These are phyloP conservation scores for Platycnemis pennipes DNA, from an alignment of 2,888 invertebrate species.

Conservation along the genomic window DNA sequence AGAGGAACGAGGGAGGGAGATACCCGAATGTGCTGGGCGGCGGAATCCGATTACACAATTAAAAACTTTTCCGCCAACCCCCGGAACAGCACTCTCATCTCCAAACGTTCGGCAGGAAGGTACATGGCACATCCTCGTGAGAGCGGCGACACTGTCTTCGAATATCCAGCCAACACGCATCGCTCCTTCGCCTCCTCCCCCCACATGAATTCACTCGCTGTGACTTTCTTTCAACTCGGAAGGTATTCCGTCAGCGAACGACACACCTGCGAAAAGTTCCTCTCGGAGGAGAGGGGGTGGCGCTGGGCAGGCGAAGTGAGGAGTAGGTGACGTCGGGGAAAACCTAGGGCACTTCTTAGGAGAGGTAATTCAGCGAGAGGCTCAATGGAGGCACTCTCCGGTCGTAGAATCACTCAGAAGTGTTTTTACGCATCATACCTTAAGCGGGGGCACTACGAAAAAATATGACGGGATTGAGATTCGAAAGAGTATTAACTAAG, in stretches of 20 bases:
- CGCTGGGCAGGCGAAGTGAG: not conserved
- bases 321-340: not conserved
- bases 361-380: too few relatives aligned
- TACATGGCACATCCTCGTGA: not conserved
- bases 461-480: too few relatives aligned
- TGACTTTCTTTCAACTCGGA: conserved; percentile 10
- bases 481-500: too few relatives aligned
- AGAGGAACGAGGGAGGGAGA: not conserved
- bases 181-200: not conserved
- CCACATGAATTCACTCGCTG: not conserved
- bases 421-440: not conserved
- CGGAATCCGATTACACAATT: conserved; percentile 59
- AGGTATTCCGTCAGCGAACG: conserved; percentile 12
- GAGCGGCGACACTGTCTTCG: not conserved
- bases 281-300: not conserved
- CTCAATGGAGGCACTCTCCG: not conserved
- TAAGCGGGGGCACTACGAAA: not conserved
- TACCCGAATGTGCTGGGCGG: not conserved
- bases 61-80: conserved; percentile 37
- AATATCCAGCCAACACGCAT: not conserved
- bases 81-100: not conserved
- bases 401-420: not conserved
- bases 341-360: not conserved
- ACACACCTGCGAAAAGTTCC: conserved; percentile 30
- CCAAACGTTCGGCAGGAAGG: not conserved